A percentile compares a stretch with the other conserved stretches of the same genome.
These are phyloP conservation scores for Drosophila putrida DNA, from an alignment of 2,888 invertebrate species.

Conservation along the genomic window DNA sequence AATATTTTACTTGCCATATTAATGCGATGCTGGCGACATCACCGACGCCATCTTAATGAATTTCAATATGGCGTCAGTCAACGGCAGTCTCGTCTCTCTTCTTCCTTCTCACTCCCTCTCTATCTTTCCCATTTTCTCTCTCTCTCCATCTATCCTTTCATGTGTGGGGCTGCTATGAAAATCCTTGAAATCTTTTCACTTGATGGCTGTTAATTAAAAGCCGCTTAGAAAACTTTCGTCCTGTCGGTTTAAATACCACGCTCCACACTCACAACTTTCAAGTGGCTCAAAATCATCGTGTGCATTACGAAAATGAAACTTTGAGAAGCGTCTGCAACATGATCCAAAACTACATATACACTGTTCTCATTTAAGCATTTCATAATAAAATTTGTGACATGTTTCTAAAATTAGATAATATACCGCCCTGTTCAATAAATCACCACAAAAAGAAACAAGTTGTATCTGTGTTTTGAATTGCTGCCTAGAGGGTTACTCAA, in stretches of 20 bases:
- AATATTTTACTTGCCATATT: constrained; percentile 81
- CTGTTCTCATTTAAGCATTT: too few relatives aligned
- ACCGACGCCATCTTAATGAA: constrained; percentile 73
- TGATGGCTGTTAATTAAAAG: constrained; percentile 80
- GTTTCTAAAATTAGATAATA: too few relatives aligned
- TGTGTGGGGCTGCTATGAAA: constrained; percentile 41
- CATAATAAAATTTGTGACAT: too few relatives aligned
- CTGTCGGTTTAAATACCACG: constrained; percentile 34
- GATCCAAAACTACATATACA: constrained; percentile 23
- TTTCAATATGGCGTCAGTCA: constrained; percentile 76
- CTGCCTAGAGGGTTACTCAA: constrained; percentile 36
- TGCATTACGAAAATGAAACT: constrained; percentile 45
- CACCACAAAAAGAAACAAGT: too few relatives aligned
- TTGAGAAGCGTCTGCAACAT: constrained; percentile 25
- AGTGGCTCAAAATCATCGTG: constrained; percentile 62
- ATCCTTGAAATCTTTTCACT: constrained; percentile 71
- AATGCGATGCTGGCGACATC: constrained; percentile 56
- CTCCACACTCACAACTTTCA: constrained; percentile 54
- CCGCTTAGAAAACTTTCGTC: constrained; percentile 68
- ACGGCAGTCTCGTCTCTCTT: constrained; percentile 2
- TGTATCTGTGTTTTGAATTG: constrained; percentile 56
- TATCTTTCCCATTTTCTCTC: background rate
- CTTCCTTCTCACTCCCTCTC: background rate
- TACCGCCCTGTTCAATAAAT: too few relatives aligned
- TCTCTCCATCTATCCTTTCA: constrained; percentile 1